Percentiles rank a stretch among this genome's conserved stretches.
phyloP scores from a whole-genome alignment of 30 jellyfish, hydroid and myxozoan genomes.

The Hydractinia symbiolongicarpus region DNA sequence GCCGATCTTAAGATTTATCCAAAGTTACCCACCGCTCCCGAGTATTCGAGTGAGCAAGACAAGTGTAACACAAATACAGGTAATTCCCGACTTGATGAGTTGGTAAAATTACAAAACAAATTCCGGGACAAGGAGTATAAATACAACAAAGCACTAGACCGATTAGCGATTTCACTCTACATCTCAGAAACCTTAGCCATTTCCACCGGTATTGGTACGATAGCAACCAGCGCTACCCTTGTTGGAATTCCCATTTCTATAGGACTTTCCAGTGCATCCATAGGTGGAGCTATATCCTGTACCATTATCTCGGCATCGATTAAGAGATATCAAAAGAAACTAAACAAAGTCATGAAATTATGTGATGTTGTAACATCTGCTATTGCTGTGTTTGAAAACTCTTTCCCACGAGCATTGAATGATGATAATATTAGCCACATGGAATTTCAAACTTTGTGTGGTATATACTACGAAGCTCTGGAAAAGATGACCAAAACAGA shows the following conservation, averaged over 20 bases:
- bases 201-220: background rate
- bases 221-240: background rate
- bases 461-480: background rate
- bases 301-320: background rate
- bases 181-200: background rate
- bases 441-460: background rate
- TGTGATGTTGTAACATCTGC: background rate
- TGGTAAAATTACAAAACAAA: background rate
- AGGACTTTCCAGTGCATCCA: background rate
- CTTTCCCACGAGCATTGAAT: background rate
- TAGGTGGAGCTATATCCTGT: background rate
- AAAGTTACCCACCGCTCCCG: too few relatives aligned
- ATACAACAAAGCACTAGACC: background rate
- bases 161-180: background rate
- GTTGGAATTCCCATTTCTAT: background rate
- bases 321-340: constrained; percentile 1
- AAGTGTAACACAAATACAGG: background rate
- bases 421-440: background rate
- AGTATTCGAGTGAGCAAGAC: too few relatives aligned
- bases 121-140: background rate
- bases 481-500: background rate
- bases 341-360: background rate
- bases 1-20: too few relatives aligned
- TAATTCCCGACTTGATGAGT: background rate
- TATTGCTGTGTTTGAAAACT: background rate